phyloP scores from a whole-genome alignment of 1,140 invertebrate genomes.

The Chlorops oryzae region DNA sequence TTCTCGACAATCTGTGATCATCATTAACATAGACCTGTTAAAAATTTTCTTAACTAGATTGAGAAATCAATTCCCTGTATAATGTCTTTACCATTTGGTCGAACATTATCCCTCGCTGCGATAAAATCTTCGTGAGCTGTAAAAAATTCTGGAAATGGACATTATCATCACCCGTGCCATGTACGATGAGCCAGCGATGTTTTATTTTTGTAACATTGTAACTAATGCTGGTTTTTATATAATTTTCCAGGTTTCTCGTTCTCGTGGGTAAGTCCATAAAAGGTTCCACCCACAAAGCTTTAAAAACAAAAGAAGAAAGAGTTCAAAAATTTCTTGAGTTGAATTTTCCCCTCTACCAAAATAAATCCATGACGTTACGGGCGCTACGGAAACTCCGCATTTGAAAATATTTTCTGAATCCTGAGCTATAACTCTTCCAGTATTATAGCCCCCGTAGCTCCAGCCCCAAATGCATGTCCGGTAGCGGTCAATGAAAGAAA shows the following conservation, averaged over 20 bases:
- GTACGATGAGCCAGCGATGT: conserved; percentile 84
- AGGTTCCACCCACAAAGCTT: conserved; percentile 87
- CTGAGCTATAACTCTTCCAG: conserved; percentile 73
- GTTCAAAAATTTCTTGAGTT: not conserved
- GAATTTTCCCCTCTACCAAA: conserved; percentile 58
- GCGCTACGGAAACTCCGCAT: conserved; percentile 92
- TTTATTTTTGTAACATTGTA: too few species aligned
- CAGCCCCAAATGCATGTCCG: conserved; percentile 80
- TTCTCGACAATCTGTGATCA: too few species aligned
- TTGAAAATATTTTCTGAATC: conserved; percentile 68
- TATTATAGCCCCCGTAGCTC: conserved; percentile 89
- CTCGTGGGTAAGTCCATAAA: conserved; percentile 83
- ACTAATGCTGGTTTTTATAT: too few species aligned
- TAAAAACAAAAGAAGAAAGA: conserved; percentile 59
- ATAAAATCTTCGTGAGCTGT: conserved; percentile 78
- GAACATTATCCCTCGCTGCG: conserved; percentile 79
- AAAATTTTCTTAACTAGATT: too few species aligned
- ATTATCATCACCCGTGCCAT: conserved; percentile 91
- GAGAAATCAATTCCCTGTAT: too few species aligned
- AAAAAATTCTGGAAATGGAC: conserved; percentile 95
- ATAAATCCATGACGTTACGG: conserved; percentile 81
- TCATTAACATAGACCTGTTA: too few species aligned
- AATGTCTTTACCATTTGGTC: conserved; percentile 84
- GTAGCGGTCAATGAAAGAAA: conserved; percentile 62
- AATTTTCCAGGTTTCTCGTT: conserved; percentile 61